Evolutionary conservation across 1,140 invertebrate species (phyloP), one percentile per base, ranked within the genome.

Genomic region (Caenorhabditis latens): DNA sequence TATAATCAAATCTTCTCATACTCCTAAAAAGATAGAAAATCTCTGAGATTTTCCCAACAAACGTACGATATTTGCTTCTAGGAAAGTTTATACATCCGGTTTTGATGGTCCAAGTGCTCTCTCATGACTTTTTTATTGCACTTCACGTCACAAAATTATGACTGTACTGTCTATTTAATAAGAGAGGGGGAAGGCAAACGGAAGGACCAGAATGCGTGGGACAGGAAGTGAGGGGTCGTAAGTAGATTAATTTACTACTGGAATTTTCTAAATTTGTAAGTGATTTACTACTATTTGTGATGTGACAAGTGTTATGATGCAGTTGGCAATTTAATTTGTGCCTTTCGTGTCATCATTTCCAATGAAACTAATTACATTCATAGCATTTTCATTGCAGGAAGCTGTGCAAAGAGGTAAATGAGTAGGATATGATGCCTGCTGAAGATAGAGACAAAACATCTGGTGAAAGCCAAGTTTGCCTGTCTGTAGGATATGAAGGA

Each of bases 281-380:
- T 71, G 65, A 71, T 71, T 71, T 71, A 71, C 19, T 79, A 50
- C 21, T 79, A 50, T 8, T 46, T 3, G 9, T 42, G 21, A 14
- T 4, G 32, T 32, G 32, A 65, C 24, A 40, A 65, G 63, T 71
- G 65, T 71, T 71, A 71, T 71, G 65, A 71, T 65, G 61, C 21
- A 43, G 65, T 79, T 53, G n/a, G 71, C 43, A 79, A 79, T 79
- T 79, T 21, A 79, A 79, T 79, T 79, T 79, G 24, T 71, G 42
- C 67, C 13, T 11, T 32, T 13, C 71, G 8, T 53, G 46, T 32
- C 46, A 50, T 50, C 8, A 7, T 24, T 11, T 40, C 5, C 16
- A 79, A 79, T 79, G 71, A 79, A 79, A 79, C 71, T 79, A 79
- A 79, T 79, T 79, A 79, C 3, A 24, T 65, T 65, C 61, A 71